Conservation (phyloP, 2,113 vertebrate genomes). For the Hippotragus niger region DNA sequence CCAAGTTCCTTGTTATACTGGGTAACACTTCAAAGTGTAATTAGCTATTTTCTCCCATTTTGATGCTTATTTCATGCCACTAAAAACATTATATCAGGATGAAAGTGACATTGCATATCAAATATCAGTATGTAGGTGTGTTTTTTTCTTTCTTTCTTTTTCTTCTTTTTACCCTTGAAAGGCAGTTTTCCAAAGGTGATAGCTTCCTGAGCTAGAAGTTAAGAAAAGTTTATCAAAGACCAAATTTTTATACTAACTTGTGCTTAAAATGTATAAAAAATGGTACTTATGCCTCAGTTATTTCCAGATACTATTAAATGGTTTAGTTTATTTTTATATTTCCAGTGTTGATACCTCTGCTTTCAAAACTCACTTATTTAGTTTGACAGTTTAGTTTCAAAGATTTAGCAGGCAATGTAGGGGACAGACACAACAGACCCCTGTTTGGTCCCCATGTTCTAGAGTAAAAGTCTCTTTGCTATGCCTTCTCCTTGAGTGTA, state of each 20-base stretch:
- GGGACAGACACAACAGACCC: not conserved
- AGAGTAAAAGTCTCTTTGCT: not conserved
- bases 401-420: not conserved
- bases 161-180: not conserved
- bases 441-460: not conserved
- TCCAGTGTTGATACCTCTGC: not conserved
- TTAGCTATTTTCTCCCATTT: not conserved
- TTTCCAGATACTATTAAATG: not conserved
- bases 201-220: not conserved
- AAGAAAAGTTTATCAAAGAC: not conserved
- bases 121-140: not conserved
- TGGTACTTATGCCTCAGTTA: not conserved
- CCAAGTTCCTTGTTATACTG: not conserved
- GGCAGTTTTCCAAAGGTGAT: not conserved
- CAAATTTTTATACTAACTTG: not conserved
- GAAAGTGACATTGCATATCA: not conserved
- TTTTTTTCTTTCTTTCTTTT: not conserved
- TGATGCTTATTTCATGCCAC: not conserved
- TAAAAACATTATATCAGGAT: not conserved
- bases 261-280: not conserved
- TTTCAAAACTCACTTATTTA: not conserved
- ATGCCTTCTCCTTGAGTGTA: not conserved
- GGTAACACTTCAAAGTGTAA: not conserved
- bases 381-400: not conserved
- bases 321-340: not conserved